Conservation (phyloP, 2,888 invertebrate species). For the Eupithecia centaureata region DNA sequence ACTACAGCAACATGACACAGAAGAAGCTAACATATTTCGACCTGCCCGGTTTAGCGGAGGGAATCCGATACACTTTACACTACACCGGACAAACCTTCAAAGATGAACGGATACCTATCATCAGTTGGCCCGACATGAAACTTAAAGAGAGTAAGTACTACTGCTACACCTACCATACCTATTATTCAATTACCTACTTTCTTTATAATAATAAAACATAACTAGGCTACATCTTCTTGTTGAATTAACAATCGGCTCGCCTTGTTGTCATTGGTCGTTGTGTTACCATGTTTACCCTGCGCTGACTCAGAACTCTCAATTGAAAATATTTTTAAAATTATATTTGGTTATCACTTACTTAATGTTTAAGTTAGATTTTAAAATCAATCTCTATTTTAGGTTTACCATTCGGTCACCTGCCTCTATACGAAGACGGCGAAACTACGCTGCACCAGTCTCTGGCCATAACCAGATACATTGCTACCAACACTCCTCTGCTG, state of each 20-base stretch:
- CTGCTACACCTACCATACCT: no score
- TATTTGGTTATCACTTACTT: no score
- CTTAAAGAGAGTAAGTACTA: constrained; percentile 1
- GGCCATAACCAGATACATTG: constrained; percentile 82
- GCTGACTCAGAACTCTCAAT: no score
- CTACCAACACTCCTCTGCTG: constrained; percentile 72
- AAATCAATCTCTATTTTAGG: constrained; percentile 11
- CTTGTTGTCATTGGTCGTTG: no score
- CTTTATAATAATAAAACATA: no score
- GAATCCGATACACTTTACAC: neutral
- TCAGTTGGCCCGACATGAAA: neutral
- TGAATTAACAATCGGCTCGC: no score
- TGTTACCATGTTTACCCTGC: no score
- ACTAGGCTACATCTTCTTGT: no score
- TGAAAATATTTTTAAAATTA: no score
- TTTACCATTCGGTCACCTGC: constrained; percentile 49
- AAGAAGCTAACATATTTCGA: neutral
- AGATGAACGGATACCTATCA: neutral
- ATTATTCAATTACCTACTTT: neutral
- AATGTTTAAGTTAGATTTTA: neutral
- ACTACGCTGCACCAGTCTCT: constrained; percentile 63
- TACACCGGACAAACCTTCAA: neutral
- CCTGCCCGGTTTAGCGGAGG: neutral
- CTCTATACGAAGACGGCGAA: constrained; percentile 64
- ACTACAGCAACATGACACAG: neutral